phyloP scores from a whole-genome alignment of 2,113 vertebrate genomes.

The rabbit (Oryctolagus cuniculus) region DNA sequence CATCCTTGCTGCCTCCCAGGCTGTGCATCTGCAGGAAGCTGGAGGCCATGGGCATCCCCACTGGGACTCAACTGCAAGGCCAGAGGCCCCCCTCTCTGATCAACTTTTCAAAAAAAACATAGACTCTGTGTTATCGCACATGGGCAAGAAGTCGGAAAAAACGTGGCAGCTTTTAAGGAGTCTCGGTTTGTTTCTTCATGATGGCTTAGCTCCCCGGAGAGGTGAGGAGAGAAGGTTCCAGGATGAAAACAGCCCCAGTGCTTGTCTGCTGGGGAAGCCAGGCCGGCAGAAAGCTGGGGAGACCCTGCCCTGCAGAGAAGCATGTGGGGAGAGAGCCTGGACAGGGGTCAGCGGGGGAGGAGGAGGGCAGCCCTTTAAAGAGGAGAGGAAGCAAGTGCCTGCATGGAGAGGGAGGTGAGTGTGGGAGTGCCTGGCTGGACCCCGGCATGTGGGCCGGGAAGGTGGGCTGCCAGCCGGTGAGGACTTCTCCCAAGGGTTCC shows the following conservation, averaged over 20 bases:
- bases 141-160: not conserved
- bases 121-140: not conserved
- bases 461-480: too few relatives aligned
- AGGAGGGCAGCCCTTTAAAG: not conserved
- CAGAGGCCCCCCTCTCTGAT: too few relatives aligned
- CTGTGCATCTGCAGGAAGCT: too few relatives aligned
- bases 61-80: too few relatives aligned
- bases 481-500: not conserved
- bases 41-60: too few relatives aligned
- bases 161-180: not conserved
- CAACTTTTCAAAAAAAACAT: not conserved
- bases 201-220: not conserved
- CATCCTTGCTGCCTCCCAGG: too few relatives aligned
- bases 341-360: too few relatives aligned
- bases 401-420: too few relatives aligned
- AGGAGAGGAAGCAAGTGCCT: not conserved
- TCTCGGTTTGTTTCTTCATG: not conserved
- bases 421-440: not conserved
- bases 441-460: not conserved
- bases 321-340: not conserved
- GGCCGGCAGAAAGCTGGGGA: not conserved
- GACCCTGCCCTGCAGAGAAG: not conserved
- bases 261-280: not conserved
- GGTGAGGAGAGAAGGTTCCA: not conserved
- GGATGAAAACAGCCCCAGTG: not conserved